A percentile compares a stretch with the other conserved stretches of the same genome.
These are phyloP conservation scores for Eriocheir sinensis DNA, from an alignment of 1,140 invertebrate genomes.

Conservation along the genomic window DNA sequence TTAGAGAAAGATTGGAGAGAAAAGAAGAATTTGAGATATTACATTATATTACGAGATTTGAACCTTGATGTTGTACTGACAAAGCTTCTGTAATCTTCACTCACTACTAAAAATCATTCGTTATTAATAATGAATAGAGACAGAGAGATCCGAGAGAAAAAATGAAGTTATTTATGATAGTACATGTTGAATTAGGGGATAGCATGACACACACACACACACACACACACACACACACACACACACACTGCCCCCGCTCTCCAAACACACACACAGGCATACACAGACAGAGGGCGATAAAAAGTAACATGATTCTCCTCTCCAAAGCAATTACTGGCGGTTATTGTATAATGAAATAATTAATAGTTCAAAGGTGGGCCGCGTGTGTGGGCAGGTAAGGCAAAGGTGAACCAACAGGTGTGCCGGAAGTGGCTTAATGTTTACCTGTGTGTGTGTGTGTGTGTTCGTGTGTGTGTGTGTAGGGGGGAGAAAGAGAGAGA, in stretches of 20 bases:
- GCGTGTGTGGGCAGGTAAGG: background rate
- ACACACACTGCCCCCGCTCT: no score
- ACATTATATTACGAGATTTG: no score
- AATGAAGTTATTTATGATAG: no score
- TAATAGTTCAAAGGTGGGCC: background rate
- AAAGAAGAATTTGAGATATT: no score
- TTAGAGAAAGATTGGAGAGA: no score
- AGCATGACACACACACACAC: background rate
- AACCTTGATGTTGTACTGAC: no score
- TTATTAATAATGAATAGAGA: no score
- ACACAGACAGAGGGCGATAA: background rate
- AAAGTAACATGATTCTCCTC: background rate
- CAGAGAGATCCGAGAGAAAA: no score
- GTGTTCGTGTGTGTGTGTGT: background rate
- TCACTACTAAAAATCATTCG: no score
- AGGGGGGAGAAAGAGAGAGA: slow-evolving; percentile 20
- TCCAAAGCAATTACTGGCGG: background rate
- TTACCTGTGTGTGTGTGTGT: slow-evolving; percentile 41
- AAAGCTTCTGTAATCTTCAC: no score
- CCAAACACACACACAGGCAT: no score
- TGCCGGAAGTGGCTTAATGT: background rate
- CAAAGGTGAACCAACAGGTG: background rate
- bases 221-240: slow-evolving; percentile 1
- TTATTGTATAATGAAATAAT: slow-evolving; percentile 8
- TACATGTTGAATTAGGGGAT: no score